A percentile compares a stretch with the other conserved stretches of the same genome.
phyloP scores from a whole-genome alignment of 1,140 invertebrate species.

The Metopolophium dirhodum region DNA sequence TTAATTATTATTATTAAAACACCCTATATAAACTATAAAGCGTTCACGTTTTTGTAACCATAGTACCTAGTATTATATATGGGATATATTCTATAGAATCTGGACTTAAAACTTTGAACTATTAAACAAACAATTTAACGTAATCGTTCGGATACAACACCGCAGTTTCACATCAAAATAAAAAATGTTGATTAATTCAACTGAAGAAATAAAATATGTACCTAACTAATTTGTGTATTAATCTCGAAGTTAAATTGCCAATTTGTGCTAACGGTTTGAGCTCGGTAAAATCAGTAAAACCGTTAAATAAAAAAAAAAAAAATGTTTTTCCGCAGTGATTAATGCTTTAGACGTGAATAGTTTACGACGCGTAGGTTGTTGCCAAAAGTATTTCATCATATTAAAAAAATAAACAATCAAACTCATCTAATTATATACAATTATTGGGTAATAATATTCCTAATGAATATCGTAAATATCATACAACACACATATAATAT shows the following conservation, averaged over 20 bases:
- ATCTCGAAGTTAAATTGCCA: neutral
- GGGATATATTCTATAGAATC: neutral
- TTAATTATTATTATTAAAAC: neutral
- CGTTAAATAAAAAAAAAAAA: neutral
- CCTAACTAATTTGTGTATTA: neutral
- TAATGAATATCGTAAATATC: neutral
- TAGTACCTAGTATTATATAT: neutral
- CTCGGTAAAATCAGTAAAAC: neutral
- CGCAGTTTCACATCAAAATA: neutral
- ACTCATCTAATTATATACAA: neutral
- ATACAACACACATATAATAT: neutral
- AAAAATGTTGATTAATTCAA: neutral
- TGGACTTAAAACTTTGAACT: neutral
- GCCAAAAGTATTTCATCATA: neutral
- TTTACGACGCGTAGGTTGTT: neutral
- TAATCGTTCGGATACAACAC: neutral
- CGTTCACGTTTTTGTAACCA: neutral
- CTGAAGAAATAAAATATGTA: slow-evolving; percentile 6
- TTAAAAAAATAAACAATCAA: neutral
- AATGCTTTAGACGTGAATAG: neutral
- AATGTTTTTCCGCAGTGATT: neutral
- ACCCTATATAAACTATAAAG: neutral
- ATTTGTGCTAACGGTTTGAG: neutral
- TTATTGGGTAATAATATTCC: neutral
- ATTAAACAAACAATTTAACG: neutral